phyloP scores from a whole-genome alignment of 2,797 vertebrate genomes.

The Epinephelus coioides region DNA sequence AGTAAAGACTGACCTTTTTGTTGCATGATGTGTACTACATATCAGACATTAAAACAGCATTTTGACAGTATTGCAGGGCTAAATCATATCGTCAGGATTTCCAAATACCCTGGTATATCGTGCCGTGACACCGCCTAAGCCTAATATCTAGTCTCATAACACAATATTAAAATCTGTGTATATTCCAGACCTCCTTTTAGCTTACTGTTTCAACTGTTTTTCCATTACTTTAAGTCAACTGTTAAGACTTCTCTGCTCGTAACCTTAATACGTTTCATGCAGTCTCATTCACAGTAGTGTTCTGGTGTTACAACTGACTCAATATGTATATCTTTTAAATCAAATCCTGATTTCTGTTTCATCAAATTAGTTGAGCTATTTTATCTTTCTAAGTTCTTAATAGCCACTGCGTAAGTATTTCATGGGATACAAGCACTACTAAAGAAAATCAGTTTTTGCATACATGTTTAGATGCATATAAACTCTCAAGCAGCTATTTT shows the following conservation, averaged over 20 bases:
- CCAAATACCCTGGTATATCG: too few relatives aligned
- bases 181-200: neutral
- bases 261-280: neutral
- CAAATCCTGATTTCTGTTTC: neutral
- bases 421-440: neutral
- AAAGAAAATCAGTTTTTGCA: conserved; percentile 16
- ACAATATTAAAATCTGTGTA: too few relatives aligned
- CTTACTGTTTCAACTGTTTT: neutral
- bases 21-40: too few relatives aligned
- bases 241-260: neutral
- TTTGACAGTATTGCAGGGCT: too few relatives aligned
- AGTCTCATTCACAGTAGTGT: neutral
- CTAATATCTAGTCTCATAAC: too few relatives aligned
- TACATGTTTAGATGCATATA: conserved; percentile 4
- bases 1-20: too few relatives aligned
- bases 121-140: too few relatives aligned
- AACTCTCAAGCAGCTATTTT: conserved; percentile 21
- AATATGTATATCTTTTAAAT: neutral
- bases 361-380: neutral
- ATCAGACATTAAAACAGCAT: too few relatives aligned
- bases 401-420: neutral
- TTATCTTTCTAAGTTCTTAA: neutral
- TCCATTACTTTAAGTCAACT: neutral
- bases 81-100: too few relatives aligned
- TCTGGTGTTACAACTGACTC: neutral